Percentiles rank a stretch among this genome's conserved stretches.
phyloP scores from a whole-genome alignment of 2,113 vertebrate species.

The Ictidomys tridecemlineatus region DNA sequence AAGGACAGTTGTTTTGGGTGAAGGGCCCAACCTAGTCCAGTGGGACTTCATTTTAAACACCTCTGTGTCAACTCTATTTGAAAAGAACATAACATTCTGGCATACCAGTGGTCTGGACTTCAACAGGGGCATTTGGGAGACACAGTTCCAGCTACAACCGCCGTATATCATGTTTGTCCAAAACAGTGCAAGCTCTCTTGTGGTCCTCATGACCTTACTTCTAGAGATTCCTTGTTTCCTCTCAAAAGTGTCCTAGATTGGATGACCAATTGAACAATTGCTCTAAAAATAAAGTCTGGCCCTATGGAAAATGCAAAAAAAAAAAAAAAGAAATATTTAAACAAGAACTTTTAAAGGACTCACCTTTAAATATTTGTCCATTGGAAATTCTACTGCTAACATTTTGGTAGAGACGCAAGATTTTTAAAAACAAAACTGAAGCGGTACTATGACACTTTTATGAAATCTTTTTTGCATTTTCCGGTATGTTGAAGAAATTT shows the following conservation, averaged over 20 bases:
- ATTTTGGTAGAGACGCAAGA: too few relatives aligned
- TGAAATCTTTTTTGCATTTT: too few relatives aligned
- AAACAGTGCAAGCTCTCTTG: not conserved
- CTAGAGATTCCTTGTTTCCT: not conserved
- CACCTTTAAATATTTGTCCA: too few relatives aligned
- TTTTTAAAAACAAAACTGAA: too few relatives aligned
- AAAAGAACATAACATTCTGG: not conserved
- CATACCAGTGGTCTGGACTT: not conserved
- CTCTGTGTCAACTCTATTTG: not conserved
- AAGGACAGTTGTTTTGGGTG: not conserved
- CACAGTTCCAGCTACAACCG: not conserved
- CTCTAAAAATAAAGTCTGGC: too few relatives aligned
- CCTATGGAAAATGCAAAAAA: too few relatives aligned
- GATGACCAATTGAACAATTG: not conserved
- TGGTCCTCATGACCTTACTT: not conserved
- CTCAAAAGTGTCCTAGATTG: not conserved
- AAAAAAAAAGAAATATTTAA: too few relatives aligned
- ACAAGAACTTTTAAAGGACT: too few relatives aligned
- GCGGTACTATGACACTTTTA: too few relatives aligned
- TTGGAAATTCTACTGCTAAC: too few relatives aligned
- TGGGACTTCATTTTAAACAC: not conserved
- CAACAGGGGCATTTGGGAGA: not conserved
- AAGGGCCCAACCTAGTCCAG: not conserved
- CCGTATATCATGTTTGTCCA: not conserved
- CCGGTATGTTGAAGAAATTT: too few relatives aligned